Conservation (phyloP, 1,140 invertebrate species). For the Catajapyx aquilonaris region DNA sequence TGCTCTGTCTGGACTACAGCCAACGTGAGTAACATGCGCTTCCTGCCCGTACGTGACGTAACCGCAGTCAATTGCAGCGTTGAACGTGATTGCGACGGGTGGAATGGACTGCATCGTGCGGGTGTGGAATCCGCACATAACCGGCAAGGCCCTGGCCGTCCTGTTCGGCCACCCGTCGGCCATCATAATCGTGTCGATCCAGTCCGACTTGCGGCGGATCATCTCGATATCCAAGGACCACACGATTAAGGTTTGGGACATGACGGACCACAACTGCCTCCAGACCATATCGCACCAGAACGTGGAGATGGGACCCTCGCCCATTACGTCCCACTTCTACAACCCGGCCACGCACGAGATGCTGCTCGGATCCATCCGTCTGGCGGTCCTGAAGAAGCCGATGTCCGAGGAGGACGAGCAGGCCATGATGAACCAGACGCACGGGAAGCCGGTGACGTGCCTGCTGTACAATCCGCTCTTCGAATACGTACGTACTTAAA, state of each 20-base stretch:
- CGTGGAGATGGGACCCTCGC: conserved; percentile 5
- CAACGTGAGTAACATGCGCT: conserved; percentile 15
- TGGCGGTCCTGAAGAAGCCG: background rate
- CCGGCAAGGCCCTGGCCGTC: conserved; percentile 31
- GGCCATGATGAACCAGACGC: conserved; percentile 12
- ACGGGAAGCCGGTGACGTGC: conserved; percentile 34
- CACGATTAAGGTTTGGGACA: conserved; percentile 46
- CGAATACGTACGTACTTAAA: conserved; percentile 28
- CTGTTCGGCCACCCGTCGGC: conserved; percentile 44
- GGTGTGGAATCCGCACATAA: conserved; percentile 53
- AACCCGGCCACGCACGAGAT: background rate
- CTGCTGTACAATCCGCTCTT: conserved; percentile 45
- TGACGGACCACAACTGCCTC: conserved; percentile 30
- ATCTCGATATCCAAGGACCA: conserved; percentile 39
- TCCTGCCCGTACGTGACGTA: conserved; percentile 15
- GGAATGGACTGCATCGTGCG: conserved; percentile 45
- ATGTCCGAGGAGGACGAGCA: background rate
- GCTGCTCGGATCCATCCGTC: background rate
- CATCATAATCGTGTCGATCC: conserved; percentile 39
- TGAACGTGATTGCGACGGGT: conserved; percentile 39
- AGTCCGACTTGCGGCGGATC: conserved; percentile 22
- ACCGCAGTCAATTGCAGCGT: conserved; percentile 19
- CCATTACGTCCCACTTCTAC: background rate
- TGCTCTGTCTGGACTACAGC: conserved; percentile 18
- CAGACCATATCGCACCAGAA: conserved; percentile 16